Percentiles rank a stretch among this genome's conserved stretches.
phyloP scores from a whole-genome alignment of 2,113 vertebrate genomes.

The Suricata suricatta region DNA sequence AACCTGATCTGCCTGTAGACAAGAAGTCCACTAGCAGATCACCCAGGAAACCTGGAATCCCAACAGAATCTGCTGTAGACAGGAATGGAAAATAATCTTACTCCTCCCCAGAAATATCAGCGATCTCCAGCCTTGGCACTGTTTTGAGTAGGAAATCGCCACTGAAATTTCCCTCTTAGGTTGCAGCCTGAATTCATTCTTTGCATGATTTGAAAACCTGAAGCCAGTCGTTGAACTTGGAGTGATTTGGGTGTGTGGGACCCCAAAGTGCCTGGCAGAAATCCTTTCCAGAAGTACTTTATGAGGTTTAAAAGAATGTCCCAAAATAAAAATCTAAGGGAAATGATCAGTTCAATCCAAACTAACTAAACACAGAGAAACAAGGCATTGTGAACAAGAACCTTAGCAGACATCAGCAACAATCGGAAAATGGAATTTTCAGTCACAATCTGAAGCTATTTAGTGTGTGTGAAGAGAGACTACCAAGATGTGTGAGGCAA shows the following conservation, averaged over 20 bases:
- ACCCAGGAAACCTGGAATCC: neutral
- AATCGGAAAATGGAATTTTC: neutral
- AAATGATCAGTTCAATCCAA: neutral
- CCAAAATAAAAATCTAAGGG: neutral
- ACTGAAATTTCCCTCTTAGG: neutral
- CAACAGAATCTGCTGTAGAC: neutral
- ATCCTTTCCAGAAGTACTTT: neutral
- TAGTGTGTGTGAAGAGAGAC: neutral
- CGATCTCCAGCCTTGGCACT: neutral
- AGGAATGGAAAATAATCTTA: neutral
- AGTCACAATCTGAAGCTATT: neutral
- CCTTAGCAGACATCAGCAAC: neutral
- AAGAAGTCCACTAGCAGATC: neutral
- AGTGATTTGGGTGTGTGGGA: neutral
- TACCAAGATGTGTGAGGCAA: neutral
- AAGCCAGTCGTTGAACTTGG: neutral
- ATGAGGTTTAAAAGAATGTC: neutral
- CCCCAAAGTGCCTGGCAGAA: neutral
- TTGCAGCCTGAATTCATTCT: neutral
- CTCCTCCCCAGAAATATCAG: neutral
- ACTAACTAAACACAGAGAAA: neutral
- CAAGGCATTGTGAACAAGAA: neutral
- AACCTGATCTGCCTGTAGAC: neutral
- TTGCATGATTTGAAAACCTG: neutral
- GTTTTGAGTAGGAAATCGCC: neutral